A percentile compares a stretch with the other conserved stretches of the same genome.
These are phyloP conservation scores for Lepidothrix coronata DNA, from an alignment of 2,113 vertebrate genomes.

Conservation along the genomic window DNA sequence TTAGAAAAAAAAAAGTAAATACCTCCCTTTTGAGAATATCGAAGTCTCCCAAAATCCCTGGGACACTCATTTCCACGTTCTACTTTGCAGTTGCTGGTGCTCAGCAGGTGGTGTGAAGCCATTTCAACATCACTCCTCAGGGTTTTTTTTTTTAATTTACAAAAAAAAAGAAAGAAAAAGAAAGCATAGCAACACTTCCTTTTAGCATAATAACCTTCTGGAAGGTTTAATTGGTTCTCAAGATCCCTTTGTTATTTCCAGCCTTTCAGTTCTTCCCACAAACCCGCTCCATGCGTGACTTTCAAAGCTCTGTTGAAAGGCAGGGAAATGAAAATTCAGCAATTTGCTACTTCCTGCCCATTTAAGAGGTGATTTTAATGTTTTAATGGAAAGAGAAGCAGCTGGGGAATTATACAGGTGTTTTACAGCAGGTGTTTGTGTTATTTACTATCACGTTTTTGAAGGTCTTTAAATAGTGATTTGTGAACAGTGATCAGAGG, in stretches of 20 bases:
- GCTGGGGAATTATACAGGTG: background rate
- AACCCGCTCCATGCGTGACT: background rate
- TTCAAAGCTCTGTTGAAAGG: conserved; percentile 36
- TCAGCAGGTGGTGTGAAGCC: conserved; percentile 23
- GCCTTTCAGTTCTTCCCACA: background rate
- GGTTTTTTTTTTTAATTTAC: background rate
- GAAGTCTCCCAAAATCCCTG: background rate
- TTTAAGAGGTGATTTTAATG: background rate
- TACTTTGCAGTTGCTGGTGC: background rate
- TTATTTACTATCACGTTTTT: background rate
- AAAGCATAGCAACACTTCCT: background rate
- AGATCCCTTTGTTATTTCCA: conserved; percentile 26
- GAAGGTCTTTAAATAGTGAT: background rate
- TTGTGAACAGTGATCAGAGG: background rate
- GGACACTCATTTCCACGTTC: background rate
- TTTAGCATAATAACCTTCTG: conserved; percentile 22
- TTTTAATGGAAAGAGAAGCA: background rate
- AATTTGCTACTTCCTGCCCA: background rate
- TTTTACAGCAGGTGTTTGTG: background rate
- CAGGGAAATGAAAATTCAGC: conserved; percentile 13
- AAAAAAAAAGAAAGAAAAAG: background rate
- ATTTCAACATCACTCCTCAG: background rate
- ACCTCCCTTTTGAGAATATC: background rate
- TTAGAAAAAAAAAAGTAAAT: background rate
- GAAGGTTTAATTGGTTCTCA: conserved; percentile 58